These are phyloP conservation scores for Chascanopsetta lugubris DNA, from an alignment of 2,113 vertebrate genomes.

Conservation along the genomic window DNA sequence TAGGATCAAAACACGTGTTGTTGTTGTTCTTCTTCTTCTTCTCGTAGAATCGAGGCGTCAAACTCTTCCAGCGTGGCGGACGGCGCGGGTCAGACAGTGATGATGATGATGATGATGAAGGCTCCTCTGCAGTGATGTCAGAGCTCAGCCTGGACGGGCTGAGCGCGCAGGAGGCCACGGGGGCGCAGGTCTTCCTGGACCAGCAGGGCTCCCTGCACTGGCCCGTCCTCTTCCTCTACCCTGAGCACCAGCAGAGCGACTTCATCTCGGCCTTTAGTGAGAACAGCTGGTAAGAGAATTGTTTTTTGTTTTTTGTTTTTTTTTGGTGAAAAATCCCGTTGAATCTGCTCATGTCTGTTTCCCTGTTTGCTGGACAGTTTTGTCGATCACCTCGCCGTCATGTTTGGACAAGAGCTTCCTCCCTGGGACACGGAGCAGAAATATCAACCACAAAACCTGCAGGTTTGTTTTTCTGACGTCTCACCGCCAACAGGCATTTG, in stretches of 20 bases:
- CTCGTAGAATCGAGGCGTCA: conserved; percentile 87
- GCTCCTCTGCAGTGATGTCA: conserved; percentile 62
- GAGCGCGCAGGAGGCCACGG: conserved; percentile 76
- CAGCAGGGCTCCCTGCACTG: conserved; percentile 86
- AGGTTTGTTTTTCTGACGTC: conserved; percentile 79
- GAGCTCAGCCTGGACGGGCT: conserved; percentile 82
- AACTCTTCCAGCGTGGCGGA: conserved; percentile 66
- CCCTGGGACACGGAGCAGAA: conserved; percentile 92
- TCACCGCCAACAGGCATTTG: not conserved
- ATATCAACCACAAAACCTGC: conserved; percentile 84
- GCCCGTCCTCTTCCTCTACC: conserved; percentile 95
- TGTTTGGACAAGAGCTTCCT: conserved; percentile 92
- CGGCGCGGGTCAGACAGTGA: conserved; percentile 68
- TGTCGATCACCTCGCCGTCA: conserved; percentile 88
- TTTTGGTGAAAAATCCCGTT: not conserved
- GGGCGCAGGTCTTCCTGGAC: conserved; percentile 85
- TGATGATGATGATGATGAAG: conserved; percentile 71
- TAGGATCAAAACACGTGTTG: not conserved
- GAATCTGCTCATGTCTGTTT: not conserved
- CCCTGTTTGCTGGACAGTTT: conserved; percentile 79
- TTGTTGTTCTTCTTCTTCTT: not conserved
- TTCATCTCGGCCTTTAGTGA: conserved; percentile 93
- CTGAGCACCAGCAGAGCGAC: conserved; percentile 92
- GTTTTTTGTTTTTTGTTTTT: not conserved
- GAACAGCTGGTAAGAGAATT: conserved; percentile 81